These are phyloP conservation scores for Tarsius wallacei DNA, from an alignment of 2,797 vertebrate genomes.

Conservation along the genomic window DNA sequence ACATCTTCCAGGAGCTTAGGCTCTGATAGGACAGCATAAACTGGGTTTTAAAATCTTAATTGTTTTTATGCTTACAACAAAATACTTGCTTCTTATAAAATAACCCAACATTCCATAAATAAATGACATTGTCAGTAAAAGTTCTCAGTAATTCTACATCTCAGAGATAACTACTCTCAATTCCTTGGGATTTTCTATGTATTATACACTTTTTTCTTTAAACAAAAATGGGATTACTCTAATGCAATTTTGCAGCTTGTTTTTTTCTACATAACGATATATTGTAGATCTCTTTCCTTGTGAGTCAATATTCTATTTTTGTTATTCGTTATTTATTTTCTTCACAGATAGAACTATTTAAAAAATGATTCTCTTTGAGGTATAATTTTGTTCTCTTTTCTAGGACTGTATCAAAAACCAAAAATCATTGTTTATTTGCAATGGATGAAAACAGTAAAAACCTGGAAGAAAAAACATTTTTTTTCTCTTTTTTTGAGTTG, in stretches of 20 bases:
- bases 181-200: not conserved
- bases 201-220: not conserved
- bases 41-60: not conserved
- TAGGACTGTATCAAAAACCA: not conserved
- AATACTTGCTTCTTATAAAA: not conserved
- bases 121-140: not conserved
- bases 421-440: not conserved
- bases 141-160: not conserved
- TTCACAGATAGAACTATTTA: not conserved
- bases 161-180: not conserved
- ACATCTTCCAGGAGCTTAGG: not conserved
- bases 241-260: not conserved
- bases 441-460: not conserved
- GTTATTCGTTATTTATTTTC: constrained; percentile 38
- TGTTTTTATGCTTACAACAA: constrained; percentile 24
- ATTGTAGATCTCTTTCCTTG: not conserved
- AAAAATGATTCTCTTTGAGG: constrained; percentile 21
- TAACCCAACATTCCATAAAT: not conserved
- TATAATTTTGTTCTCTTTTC: constrained; percentile 34
- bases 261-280: not conserved
- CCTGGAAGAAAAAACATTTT: not conserved
- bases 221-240: not conserved
- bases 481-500: not conserved
- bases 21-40: not conserved
- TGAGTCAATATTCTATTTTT: not conserved